Evolutionary conservation across 2,113 vertebrate species (phyloP).

Genomic region (Uria aalge): DNA sequence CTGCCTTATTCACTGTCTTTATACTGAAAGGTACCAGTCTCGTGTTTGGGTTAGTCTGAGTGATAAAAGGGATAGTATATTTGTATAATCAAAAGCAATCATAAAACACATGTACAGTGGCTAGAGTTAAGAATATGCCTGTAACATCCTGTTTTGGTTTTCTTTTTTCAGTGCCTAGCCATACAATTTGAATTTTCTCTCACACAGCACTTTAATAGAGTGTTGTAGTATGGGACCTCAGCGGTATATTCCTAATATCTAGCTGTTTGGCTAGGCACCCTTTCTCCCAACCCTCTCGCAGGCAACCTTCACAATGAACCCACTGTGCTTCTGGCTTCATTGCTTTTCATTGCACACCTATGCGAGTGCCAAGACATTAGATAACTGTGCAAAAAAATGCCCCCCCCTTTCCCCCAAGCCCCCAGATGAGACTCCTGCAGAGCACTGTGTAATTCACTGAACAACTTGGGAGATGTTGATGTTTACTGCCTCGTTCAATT

Average conservation of each 20-base stretch:
- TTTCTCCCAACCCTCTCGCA: not conserved
- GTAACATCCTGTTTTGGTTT: not conserved
- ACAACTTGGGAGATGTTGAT: conserved; percentile 32
- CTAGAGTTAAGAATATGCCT: not conserved
- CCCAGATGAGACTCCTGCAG: not conserved
- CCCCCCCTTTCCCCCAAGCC: not conserved
- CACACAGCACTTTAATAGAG: not conserved
- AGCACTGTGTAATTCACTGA: conserved; percentile 3
- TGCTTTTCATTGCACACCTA: conserved; percentile 43
- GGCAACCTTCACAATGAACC: conserved; percentile 32
- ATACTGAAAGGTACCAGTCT: not conserved
- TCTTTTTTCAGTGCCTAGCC: not conserved
- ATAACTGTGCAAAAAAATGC: not conserved
- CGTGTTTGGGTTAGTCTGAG: not conserved
- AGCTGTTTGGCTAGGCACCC: not conserved
- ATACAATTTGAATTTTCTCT: not conserved
- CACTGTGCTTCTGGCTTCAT: conserved; percentile 10
- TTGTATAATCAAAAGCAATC: conserved; percentile 4
- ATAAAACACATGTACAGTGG: not conserved
- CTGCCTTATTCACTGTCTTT: not conserved
- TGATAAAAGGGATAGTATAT: conserved; percentile 16
- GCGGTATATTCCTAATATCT: not conserved
- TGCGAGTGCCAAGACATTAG: not conserved
- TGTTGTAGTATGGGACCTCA: not conserved
- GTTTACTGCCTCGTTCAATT: not conserved